Evolutionary conservation across 2,113 vertebrate species (phyloP).

Genomic region (Megatriorchis doriae): DNA sequence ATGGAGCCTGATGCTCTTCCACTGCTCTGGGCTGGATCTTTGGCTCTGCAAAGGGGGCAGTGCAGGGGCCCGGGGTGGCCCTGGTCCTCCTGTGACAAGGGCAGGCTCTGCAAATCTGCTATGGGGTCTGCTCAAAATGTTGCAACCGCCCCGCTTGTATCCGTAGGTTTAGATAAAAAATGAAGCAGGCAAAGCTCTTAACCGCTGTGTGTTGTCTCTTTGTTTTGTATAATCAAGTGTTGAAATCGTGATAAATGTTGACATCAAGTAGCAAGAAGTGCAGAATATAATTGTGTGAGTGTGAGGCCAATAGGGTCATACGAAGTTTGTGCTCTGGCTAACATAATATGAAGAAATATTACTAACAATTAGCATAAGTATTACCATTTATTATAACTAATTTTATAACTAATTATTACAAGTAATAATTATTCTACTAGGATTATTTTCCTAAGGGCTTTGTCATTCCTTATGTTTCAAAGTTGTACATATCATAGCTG

Average conservation of each 20-base stretch:
- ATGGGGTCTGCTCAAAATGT: not conserved
- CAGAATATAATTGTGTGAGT: not conserved
- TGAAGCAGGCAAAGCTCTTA: not conserved
- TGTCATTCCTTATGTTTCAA: conserved; percentile 43
- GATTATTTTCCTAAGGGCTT: conserved; percentile 63
- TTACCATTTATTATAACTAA: conserved; percentile 38
- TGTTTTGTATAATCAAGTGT: conserved; percentile 26
- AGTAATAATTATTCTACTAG: conserved; percentile 53
- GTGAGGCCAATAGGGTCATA: not conserved
- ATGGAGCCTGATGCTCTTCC: not conserved
- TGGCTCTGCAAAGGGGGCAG: not conserved
- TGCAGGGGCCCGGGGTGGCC: not conserved
- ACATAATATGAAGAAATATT: not conserved
- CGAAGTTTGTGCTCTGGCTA: not conserved
- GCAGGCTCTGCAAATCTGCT: not conserved
- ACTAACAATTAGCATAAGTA: conserved; percentile 5
- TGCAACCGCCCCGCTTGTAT: not conserved
- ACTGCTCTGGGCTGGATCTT: not conserved
- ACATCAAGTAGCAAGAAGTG: conserved; percentile 6
- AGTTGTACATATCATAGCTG: conserved; percentile 28
- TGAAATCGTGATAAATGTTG: conserved; percentile 40
- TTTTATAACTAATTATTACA: conserved; percentile 47
- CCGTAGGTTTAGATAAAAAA: not conserved
- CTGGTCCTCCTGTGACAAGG: fast-evolving
- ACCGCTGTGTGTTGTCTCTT: not conserved